Evolutionary conservation across 2,888 invertebrate species (phyloP), one percentile per base, ranked within the genome.

Genomic region (Argyresthia albistria): DNA sequence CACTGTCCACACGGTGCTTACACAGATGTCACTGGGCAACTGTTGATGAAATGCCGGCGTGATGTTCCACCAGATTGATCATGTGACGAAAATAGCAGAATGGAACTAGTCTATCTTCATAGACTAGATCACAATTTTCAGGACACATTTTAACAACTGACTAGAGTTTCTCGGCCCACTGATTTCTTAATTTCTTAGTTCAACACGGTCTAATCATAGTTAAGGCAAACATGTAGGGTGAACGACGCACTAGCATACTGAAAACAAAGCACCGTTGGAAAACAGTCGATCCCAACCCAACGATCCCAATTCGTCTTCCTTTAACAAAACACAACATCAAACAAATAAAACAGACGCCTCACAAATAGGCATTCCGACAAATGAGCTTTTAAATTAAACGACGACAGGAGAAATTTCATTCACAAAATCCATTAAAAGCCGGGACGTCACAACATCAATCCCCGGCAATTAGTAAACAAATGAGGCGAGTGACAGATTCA

Each of bases 391-490:
- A 69, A 68, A 67, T 67, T 56, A 53, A 64, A 54, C 61, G 56
- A 55, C 55, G 55, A 55, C 55, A 70, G 67, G 67, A 66, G 69
- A 61, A 67, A 69, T 70, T 65, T 66, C 80, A 83, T 81, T 83
- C 83, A 86, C 82, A 80, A 81, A 81, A 76, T 82, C 83, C 84
- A 86, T 87, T 86, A 84, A 47, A 83, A 73, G 72, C 76, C 65
- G 67, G 66, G 63, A 62, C 68, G 72, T 53, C 55, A 51, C 52
- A 51, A 53, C 55, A 53, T 53, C 51, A 66, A 71, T 74, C 72
- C 59, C 62, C 64, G 66, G 67, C 77, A 76, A 83, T 87, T 83
- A 79, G 82, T 83, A 81, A 83, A 81, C 84, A 84, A 81, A 86
- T 80, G 82, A 80, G 74, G 59, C 79, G 67, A 76, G 69, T 80